A percentile compares a stretch with the other conserved stretches of the same genome.
phyloP scores from a whole-genome alignment of 2,797 vertebrate genomes.

The Coluber constrictor region DNA sequence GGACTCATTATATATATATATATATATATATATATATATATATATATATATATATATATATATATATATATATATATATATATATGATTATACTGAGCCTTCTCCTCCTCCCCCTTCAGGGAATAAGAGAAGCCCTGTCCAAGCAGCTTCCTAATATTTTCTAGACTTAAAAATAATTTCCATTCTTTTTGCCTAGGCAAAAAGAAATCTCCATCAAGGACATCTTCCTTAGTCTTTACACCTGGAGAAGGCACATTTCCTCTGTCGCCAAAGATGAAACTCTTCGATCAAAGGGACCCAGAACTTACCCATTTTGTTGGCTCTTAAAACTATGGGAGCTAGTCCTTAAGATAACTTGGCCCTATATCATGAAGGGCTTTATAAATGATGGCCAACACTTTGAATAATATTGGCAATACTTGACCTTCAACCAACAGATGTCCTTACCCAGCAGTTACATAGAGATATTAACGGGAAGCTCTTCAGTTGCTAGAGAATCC shows the following conservation, averaged over 20 bases:
- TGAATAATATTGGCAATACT: not conserved
- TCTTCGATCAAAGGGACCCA: not conserved
- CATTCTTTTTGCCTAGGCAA: not conserved
- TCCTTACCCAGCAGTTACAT: not conserved
- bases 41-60: no score
- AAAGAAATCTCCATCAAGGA: not conserved
- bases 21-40: no score
- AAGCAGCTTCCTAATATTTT: not conserved
- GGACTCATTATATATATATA: no score
- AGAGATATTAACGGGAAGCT: not conserved
- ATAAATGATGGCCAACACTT: not conserved
- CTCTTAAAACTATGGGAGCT: not conserved
- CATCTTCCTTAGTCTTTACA: not conserved
- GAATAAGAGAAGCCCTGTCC: not conserved
- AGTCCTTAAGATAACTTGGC: not conserved
- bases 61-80: no score
- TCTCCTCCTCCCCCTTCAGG: not conserved
- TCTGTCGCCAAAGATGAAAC: not conserved
- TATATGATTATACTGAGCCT: not conserved
- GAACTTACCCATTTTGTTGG: not conserved
- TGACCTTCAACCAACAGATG: not conserved
- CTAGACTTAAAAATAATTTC: not conserved
- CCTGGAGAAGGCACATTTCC: not conserved
- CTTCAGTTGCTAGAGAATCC: constrained; percentile 24
- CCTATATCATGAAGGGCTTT: not conserved